phyloP scores from a whole-genome alignment of 2,113 vertebrate species.

The Pachyramphus minor region DNA sequence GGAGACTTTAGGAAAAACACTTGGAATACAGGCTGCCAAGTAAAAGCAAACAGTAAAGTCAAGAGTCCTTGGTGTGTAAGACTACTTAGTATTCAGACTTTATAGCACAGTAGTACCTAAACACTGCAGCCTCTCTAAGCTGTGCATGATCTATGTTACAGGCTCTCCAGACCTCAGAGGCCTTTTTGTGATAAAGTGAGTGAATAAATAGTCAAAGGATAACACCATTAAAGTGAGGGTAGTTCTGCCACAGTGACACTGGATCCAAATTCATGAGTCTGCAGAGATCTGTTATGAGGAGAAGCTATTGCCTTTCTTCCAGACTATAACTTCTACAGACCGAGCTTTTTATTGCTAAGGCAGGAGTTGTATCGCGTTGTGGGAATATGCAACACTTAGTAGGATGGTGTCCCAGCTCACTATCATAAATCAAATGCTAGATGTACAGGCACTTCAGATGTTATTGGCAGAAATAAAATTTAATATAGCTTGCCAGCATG shows the following conservation, averaged over 20 bases:
- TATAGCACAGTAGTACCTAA: background rate
- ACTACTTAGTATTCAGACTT: background rate
- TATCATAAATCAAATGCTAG: background rate
- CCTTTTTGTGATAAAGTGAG: background rate
- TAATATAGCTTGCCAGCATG: conserved; percentile 18
- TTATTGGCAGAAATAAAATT: conserved; percentile 30
- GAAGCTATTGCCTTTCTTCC: background rate
- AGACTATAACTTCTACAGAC: background rate
- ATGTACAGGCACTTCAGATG: background rate
- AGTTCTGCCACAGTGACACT: background rate
- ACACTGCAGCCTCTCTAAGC: background rate
- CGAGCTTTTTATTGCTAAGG: background rate
- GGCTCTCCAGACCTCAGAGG: background rate
- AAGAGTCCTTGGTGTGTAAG: background rate
- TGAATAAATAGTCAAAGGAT: background rate
- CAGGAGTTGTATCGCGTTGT: background rate
- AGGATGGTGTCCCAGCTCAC: background rate
- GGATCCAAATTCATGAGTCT: background rate
- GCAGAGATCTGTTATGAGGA: background rate
- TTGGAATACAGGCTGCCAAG: background rate
- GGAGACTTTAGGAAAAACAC: background rate
- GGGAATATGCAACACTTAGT: background rate
- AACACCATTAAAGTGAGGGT: background rate
- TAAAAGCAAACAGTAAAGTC: background rate
- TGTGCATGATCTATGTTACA: background rate